Percentiles rank a stretch among this genome's conserved stretches.
Conservation (phyloP, 2,888 invertebrate species). For the Boloria selene region DNA sequence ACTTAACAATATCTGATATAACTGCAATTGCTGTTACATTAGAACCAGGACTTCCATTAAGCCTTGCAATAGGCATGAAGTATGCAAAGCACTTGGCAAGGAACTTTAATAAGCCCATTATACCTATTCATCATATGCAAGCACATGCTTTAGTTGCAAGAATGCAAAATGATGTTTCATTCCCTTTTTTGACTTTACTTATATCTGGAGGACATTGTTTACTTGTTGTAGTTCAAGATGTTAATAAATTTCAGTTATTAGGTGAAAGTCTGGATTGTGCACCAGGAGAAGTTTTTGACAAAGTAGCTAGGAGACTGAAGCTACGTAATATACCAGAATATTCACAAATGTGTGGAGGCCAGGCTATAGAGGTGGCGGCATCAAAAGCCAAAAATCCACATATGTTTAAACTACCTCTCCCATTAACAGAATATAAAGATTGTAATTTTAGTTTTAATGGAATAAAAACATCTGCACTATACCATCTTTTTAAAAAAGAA, state of each 20-base stretch:
- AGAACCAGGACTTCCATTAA: slow-evolving; percentile 91
- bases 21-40: slow-evolving; percentile 95
- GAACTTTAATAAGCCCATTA: slow-evolving; percentile 88
- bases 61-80: slow-evolving; percentile 89
- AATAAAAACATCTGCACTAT: slow-evolving; percentile 84
- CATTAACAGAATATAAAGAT: slow-evolving; percentile 85
- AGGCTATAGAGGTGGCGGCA: slow-evolving; percentile 93
- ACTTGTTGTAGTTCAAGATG: slow-evolving; percentile 87
- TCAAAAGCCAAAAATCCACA: slow-evolving; percentile 84
- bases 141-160: slow-evolving; percentile 97
- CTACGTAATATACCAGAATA: slow-evolving; percentile 90
- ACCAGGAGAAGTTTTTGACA: slow-evolving; percentile 97
- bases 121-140: slow-evolving; percentile 99
- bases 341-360: slow-evolving; percentile 89
- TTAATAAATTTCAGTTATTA: slow-evolving; percentile 89
- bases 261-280: slow-evolving; percentile 92
- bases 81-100: slow-evolving; percentile 91
- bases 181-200: slow-evolving; percentile 94
- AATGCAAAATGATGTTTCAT: slow-evolving; percentile 87
- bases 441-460: slow-evolving; percentile 97
- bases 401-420: slow-evolving; percentile 85
- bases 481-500: slow-evolving; percentile 84
- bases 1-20: slow-evolving; percentile 85
- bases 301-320: slow-evolving; percentile 93
- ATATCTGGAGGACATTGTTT: slow-evolving; percentile 97